Evolutionary conservation across 2,888 invertebrate genomes (phyloP), one percentile per base, ranked within the genome.

Genomic region (Tetheella fluctuosa): DNA sequence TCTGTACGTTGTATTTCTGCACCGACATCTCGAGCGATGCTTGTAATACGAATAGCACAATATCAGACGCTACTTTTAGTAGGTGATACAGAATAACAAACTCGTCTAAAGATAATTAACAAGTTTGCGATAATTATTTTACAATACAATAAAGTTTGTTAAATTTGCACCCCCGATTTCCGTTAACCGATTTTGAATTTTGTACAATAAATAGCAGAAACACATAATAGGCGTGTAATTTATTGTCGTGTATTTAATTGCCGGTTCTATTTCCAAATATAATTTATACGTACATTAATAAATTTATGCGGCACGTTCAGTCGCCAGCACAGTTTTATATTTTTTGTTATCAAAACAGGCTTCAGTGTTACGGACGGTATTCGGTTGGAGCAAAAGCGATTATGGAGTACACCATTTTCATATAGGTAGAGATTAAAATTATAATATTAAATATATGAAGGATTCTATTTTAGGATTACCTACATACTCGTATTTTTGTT

Each of bases 281-380:
- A 84, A 85, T 85, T 85, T 82, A 85, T 83, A 81, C 70, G 68
- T 64, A 68, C 70, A 65, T 64, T 71, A 74, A 81, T 83, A 84
- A 74, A 88, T 86, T 85, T 83, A 85, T 82, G 81, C 72, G 67
- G 73, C 73, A 72, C 69, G 72, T 77, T 77, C 69, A 67, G 62
- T 65, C 60, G 64, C 65, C 59, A 62, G 66, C 70, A 68, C 58
- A 64, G 60, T 69, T 67, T 66, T 69, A 68, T 59, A 54, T 57
- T 7, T 57, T 60, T 62, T 65, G n/a, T 64, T 61, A 63, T 65
- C 42, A 65, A 64, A 73, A 59, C 20, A n/a, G 25, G 59, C 28
- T 62, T 42, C 52, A 37, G 60, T 53, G 57, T 60, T 64, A 52
- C 64, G 59, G 58, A 53, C 62, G 63, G 58, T 67, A 58, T 55